These are phyloP conservation scores for Panopea generosa DNA, from an alignment of 2,888 invertebrate species.

Conservation along the genomic window DNA sequence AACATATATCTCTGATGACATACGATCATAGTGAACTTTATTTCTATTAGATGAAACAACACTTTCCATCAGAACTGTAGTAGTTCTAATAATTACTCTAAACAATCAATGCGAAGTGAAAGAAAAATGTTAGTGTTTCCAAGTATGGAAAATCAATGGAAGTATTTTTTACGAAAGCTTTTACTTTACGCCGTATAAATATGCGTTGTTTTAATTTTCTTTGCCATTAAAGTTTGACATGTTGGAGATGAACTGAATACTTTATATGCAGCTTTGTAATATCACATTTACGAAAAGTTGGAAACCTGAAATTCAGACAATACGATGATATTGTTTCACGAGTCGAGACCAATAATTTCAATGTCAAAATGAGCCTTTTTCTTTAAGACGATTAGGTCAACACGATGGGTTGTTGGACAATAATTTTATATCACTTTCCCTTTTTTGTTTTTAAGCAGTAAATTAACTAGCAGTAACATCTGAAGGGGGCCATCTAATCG, in stretches of 20 bases:
- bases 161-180: no score
- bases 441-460: no score
- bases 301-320: not conserved
- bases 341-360: not conserved
- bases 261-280: not conserved
- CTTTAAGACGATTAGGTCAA: not conserved
- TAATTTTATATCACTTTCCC: no score
- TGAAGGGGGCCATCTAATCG: no score
- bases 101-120: slow-evolving; percentile 5
- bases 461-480: no score
- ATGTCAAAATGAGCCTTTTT: not conserved
- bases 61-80: no score
- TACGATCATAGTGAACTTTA: no score
- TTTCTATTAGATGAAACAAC: no score
- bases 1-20: no score
- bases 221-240: slow-evolving; percentile 33
- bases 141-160: slow-evolving; percentile 37
- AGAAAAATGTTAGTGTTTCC: slow-evolving; percentile 20
- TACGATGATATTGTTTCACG: not conserved
- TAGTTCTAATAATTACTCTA: not conserved
- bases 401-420: no score
- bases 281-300: slow-evolving; percentile 6
- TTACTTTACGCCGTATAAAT: not conserved
- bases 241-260: not conserved
- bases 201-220: slow-evolving; percentile 34